Evolutionary conservation across 2,888 invertebrate species (phyloP), one percentile per base, ranked within the genome.

Genomic region (Cerastoderma edule): DNA sequence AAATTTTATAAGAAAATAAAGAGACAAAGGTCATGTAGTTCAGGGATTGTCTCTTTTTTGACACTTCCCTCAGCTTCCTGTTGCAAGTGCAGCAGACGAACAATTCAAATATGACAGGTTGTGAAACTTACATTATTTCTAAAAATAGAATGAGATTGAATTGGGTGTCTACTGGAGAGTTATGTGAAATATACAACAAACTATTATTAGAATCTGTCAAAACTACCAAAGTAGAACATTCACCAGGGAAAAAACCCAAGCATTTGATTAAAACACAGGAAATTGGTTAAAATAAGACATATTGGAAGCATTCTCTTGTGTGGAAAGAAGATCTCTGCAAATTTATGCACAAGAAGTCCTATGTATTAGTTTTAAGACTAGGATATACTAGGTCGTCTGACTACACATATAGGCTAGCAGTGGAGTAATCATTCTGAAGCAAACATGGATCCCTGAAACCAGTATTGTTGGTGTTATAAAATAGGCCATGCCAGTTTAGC

Each of bases 401-500:
- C 82, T 82, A 82, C 82, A 82, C 74, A 79, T 75, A 79, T 75
- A 82, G 82, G 79, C 82, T 79, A 82, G 82, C 82, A 79, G 79
- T 82, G 79, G 79, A 79, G 73, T 79, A 78, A 56, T 82, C 82
- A 82, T 79, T 82, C 82, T 79, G 77, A 82, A 82, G 82, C 82
- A 82, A 82, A 82, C 79, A 79, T 75, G 82, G 72, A 80, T 72
- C 82, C 82, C 82, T 66, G 79, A 82, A 82, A 82, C 82, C 82
- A 82, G 57, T 79, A 72, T 66, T 82, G 70, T 82, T 80, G 76
- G 78, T 79, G 82, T 82, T 82, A 82, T 82, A 82, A n/a, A 76
- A 75, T 79, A 82, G 82, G 82, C 82, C 82, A 82, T 82, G 82
- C 82, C 82, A 82, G 82, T 82, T 82, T 82, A 82, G 82, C 82